A percentile compares a stretch with the other conserved stretches of the same genome.
phyloP scores from a whole-genome alignment of 2,797 vertebrate genomes.

The Myotis myotis region DNA sequence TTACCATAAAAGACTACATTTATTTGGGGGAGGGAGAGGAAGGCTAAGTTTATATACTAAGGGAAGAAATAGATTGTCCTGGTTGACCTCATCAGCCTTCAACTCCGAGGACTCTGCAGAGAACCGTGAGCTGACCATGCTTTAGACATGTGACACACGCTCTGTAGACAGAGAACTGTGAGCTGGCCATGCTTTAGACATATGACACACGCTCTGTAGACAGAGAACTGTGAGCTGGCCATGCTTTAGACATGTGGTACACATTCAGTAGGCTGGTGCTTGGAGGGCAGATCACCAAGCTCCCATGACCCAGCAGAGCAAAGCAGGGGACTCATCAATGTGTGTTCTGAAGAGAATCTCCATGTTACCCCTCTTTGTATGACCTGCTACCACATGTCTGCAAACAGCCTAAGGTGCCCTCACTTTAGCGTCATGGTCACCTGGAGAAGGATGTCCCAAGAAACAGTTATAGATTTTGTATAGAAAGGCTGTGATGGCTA shows the following conservation, averaged over 20 bases:
- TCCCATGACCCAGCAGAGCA: neutral
- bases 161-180: too few species aligned
- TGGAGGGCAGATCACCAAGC: neutral
- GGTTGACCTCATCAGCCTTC: neutral
- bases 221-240: neutral
- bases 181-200: too few species aligned
- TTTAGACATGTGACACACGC: too few species aligned
- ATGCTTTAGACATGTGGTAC: neutral
- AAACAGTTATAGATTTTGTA: neutral
- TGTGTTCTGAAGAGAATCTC: neutral
- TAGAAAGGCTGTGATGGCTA: neutral
- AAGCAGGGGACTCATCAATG: too few species aligned
- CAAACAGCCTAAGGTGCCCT: neutral
- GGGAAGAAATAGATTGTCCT: neutral
- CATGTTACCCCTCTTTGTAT: neutral
- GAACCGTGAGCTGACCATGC: too few species aligned
- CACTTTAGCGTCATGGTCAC: accelerated
- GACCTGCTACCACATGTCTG: neutral
- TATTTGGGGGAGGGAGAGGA: neutral
- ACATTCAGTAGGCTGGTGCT: neutral
- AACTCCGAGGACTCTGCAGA: too few species aligned
- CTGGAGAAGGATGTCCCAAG: neutral
- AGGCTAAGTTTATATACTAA: neutral
- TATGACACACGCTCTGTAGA: too few species aligned
- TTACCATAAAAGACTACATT: neutral